These are phyloP conservation scores for Temnothorax nylanderi DNA, from an alignment of 1,140 invertebrate species.

Conservation along the genomic window DNA sequence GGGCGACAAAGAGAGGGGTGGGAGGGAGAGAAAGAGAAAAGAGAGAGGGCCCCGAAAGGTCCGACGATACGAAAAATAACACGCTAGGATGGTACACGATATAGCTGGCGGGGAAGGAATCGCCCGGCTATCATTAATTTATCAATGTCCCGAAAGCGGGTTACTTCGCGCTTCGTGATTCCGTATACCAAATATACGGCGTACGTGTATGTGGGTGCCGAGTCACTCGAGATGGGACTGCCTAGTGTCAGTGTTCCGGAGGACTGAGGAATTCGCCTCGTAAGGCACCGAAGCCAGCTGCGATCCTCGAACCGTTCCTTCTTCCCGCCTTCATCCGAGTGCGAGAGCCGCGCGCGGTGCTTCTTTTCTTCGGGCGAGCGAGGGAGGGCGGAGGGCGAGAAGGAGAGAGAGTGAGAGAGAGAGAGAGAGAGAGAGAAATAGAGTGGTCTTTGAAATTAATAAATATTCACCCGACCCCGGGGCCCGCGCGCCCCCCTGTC, in stretches of 20 bases:
- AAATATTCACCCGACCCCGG: constrained; percentile 67
- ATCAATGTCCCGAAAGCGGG: constrained; percentile 63
- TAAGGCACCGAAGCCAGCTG: constrained; percentile 74
- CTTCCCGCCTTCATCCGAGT: constrained; percentile 58
- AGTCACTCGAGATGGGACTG: constrained; percentile 73
- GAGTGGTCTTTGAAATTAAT: constrained; percentile 73
- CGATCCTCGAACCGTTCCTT: constrained; percentile 62
- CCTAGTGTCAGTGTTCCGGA: constrained; percentile 72
- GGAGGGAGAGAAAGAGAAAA: neutral
- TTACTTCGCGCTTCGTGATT: constrained; percentile 62
- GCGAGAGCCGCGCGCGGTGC: constrained; percentile 51
- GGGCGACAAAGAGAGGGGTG: neutral
- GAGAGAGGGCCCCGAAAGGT: neutral
- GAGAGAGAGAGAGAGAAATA: constrained; percentile 26
- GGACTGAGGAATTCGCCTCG: constrained; percentile 77
- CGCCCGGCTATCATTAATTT: constrained; percentile 56
- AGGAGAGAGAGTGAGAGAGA: neutral
- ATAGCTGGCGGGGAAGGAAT: constrained; percentile 32
- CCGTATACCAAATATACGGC: constrained; percentile 58
- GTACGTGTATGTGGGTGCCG: constrained; percentile 70
- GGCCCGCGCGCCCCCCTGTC: neutral
- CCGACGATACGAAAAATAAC: constrained; percentile 14
- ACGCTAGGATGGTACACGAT: neutral
- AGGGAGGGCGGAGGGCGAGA: neutral
- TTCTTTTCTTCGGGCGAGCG: constrained; percentile 65